Conservation (phyloP, 2,797 vertebrate species). For the Chromobotia macracanthus region DNA sequence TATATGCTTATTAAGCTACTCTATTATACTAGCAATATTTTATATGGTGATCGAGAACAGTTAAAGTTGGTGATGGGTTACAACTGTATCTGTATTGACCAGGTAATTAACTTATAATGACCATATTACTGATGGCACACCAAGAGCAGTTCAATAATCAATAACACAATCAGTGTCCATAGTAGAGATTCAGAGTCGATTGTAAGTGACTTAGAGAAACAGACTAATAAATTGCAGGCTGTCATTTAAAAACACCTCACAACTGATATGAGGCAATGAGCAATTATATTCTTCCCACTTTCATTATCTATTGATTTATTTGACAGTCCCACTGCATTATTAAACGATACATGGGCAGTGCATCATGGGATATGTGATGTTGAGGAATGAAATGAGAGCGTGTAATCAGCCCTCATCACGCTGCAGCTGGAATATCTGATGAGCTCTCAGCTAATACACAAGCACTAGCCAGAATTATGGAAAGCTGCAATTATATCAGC, state of each 20-base stretch:
- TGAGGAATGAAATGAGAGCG: conserved; percentile 39
- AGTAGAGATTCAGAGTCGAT: conserved; percentile 1
- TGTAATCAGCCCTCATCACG: conserved; percentile 33
- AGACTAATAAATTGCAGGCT: conserved; percentile 1
- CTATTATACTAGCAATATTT: too few relatives aligned
- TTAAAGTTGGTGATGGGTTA: neutral
- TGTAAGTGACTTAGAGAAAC: conserved; percentile 10
- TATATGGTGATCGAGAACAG: neutral
- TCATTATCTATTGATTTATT: conserved; percentile 29
- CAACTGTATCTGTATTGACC: neutral
- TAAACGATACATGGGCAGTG: conserved; percentile 15
- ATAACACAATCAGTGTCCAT: neutral
- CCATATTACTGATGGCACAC: neutral
- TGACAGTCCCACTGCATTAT: conserved; percentile 22
- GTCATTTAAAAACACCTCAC: neutral
- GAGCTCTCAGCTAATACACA: conserved; percentile 58
- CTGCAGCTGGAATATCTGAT: conserved; percentile 44
- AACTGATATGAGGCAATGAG: neutral
- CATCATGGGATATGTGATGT: conserved; percentile 31
- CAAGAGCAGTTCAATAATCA: neutral
- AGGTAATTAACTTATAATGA: conserved; percentile 2
- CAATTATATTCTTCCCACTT: conserved; percentile 25
- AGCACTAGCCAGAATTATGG: conserved; percentile 45
- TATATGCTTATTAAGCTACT: too few relatives aligned
- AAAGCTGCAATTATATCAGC: conserved; percentile 9